Evolutionary conservation across 2,888 invertebrate species (phyloP).

Genomic region (Dicyrtoma fusca): DNA sequence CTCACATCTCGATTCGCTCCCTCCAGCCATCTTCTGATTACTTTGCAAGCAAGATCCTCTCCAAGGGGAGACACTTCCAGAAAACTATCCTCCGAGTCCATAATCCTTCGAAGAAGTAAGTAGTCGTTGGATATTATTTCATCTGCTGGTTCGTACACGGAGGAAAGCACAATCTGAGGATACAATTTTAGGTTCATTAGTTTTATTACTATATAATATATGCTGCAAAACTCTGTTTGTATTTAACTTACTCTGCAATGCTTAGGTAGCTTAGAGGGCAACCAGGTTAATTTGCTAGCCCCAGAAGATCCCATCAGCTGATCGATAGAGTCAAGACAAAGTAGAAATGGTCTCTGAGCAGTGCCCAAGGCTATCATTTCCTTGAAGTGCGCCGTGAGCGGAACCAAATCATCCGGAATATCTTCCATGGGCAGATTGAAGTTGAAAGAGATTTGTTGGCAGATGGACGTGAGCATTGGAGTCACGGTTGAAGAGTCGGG

Average conservation of each 20-base stretch:
- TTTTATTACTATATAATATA: too few species aligned
- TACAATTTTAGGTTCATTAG: too few species aligned
- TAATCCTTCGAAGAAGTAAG: slow-evolving; percentile 81
- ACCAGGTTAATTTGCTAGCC: slow-evolving; percentile 94
- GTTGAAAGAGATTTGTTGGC: slow-evolving; percentile 94
- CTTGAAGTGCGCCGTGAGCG: slow-evolving; percentile 94
- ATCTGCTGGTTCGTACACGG: slow-evolving; percentile 84
- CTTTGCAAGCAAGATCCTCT: slow-evolving; percentile 90
- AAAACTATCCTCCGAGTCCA: slow-evolving; percentile 85
- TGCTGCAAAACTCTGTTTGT: too few species aligned
- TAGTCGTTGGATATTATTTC: slow-evolving; percentile 86
- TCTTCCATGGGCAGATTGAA: slow-evolving; percentile 88
- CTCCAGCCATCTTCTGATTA: slow-evolving; percentile 82
- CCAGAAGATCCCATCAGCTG: slow-evolving; percentile 93
- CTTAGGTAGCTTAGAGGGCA: slow-evolving; percentile 85
- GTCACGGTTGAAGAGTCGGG: slow-evolving; percentile 95
- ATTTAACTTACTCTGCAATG: slow-evolving; percentile 75
- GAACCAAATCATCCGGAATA: slow-evolving; percentile 94
- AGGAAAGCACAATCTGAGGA: slow-evolving; percentile 81
- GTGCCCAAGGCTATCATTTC: slow-evolving; percentile 83
- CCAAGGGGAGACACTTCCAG: slow-evolving; percentile 88
- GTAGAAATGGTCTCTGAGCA: slow-evolving; percentile 78
- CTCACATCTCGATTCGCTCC: slow-evolving; percentile 84
- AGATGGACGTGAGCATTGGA: slow-evolving; percentile 91
- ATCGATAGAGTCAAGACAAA: slow-evolving; percentile 96